Evolutionary conservation across 1,140 invertebrate genomes (phyloP), one percentile per base, ranked within the genome.

Genomic region (Ephestia elutella): DNA sequence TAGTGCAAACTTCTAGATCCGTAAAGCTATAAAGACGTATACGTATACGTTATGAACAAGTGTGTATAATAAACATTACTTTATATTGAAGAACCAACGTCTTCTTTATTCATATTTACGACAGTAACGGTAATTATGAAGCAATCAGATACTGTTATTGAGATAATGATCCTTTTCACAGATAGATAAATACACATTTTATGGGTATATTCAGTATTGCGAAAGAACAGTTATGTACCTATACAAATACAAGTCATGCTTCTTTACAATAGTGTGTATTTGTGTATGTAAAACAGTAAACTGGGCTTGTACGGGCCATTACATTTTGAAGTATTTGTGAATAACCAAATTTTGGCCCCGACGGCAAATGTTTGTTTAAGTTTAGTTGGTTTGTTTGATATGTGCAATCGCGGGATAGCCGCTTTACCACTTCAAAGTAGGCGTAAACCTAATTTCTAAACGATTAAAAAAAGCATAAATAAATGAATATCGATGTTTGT

Each of bases 321-420:
- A 84, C 76, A 59, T 62, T n/a, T 60, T 70, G 35, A 63, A 83
- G 77, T 87, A 79, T 84, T 85, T 82, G 80, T 79, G 75, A 82
- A 85, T 82, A 83, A 71, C 70, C 73, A 78, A 80, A 80, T 71
- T 66, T 67, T 68, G 63, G 70, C 68, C 69, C 65, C 63, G 68
- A 63, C 67, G 68, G 73, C 78, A 80, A 75, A 79, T 85, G 77
- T 84, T 84, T 85, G 77, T 84, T 84, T 65, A 69, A 70, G 82
- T 82, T 80, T 84, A 82, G 82, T 82, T 79, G 78, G 78, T 71
- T 70, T 79, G 72, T 77, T 72, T 35, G 32, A 60, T 62, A 68
- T 73, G 71, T 59, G 75, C 73, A 74, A 73, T 78, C 79, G 73
- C 71, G 75, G 71, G 69, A 73, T 82, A 70, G 68, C 65, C 68